A percentile compares a stretch with the other conserved stretches of the same genome.
Conservation (phyloP, 2,797 vertebrate genomes). For the Danio choprae region DNA sequence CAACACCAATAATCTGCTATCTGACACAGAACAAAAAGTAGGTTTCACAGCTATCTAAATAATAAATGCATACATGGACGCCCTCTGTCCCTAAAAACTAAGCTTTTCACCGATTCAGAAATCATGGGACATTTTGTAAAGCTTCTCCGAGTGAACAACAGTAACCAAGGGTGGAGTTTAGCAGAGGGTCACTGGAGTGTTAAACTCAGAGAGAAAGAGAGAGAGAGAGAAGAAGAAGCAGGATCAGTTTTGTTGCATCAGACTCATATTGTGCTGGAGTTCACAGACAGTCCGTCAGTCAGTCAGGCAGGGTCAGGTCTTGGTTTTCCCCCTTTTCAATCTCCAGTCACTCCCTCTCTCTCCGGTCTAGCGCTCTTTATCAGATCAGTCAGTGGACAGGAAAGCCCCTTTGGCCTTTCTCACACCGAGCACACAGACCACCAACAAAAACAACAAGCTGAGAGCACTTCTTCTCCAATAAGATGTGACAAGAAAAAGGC, state of each 20-base stretch:
- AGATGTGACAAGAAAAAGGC: background rate
- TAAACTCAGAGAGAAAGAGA: slow-evolving; percentile 1
- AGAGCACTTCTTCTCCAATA: background rate
- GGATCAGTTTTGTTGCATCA: slow-evolving; percentile 26
- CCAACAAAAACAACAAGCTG: slow-evolving; percentile 20
- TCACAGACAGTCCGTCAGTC: slow-evolving; percentile 32
- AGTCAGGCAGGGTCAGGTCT: slow-evolving; percentile 46
- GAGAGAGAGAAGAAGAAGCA: slow-evolving; percentile 8
- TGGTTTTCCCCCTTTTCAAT: slow-evolving; percentile 62
- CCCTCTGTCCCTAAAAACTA: background rate
- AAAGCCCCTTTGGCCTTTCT: slow-evolving; percentile 64
- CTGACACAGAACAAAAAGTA: background rate
- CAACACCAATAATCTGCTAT: too few relatives aligned
- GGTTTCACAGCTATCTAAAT: background rate
- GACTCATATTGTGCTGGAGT: background rate
- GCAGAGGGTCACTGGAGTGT: background rate
- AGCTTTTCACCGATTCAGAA: background rate
- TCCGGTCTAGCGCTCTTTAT: slow-evolving; percentile 35
- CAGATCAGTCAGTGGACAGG: slow-evolving; percentile 57
- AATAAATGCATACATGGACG: background rate
- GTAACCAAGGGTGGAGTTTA: background rate
- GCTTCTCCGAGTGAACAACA: background rate
- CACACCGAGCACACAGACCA: slow-evolving; percentile 54
- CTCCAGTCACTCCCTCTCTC: slow-evolving; percentile 46
- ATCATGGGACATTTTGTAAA: background rate